phyloP scores from a whole-genome alignment of 2,888 invertebrate genomes.

The Poecilus cupreus region DNA sequence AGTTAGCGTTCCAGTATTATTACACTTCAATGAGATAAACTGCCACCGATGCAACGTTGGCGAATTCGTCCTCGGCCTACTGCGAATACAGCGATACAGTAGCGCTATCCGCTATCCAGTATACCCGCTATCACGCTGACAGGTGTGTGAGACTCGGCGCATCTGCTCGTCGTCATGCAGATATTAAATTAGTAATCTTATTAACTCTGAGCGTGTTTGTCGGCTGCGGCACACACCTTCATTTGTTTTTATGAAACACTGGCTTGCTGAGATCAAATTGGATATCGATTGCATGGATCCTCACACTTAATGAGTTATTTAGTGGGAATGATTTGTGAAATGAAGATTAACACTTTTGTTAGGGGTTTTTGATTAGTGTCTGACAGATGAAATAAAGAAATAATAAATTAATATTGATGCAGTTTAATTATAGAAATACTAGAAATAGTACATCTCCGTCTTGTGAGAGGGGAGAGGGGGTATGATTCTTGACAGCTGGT shows the following conservation, averaged over 20 bases:
- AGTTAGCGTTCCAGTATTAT: too few relatives aligned
- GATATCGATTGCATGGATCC: not conserved
- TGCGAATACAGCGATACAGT: not conserved
- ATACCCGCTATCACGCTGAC: constrained; percentile 9
- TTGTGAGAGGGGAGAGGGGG: too few relatives aligned
- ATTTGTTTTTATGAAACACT: constrained; percentile 2
- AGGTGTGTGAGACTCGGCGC: constrained; percentile 40
- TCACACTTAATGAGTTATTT: not conserved
- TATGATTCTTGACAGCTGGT: too few relatives aligned
- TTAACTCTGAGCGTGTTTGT: constrained; percentile 30
- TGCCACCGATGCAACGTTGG: not conserved
- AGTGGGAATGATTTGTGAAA: not conserved
- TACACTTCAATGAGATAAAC: too few relatives aligned
- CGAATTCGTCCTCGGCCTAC: not conserved
- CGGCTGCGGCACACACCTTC: constrained; percentile 6
- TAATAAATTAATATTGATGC: too few relatives aligned
- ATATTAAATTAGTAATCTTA: constrained; percentile 57
- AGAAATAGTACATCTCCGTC: too few relatives aligned
- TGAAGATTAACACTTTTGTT: not conserved
- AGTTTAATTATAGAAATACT: too few relatives aligned
- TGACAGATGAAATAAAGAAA: too few relatives aligned
- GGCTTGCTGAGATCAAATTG: not conserved
- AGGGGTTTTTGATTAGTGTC: too few relatives aligned
- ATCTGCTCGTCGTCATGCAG: constrained; percentile 49
- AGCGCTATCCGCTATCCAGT: not conserved